Base-by-base conservation (phyloP, 2,113 vertebrate species). In the Mormyrus lacerda region DNA sequence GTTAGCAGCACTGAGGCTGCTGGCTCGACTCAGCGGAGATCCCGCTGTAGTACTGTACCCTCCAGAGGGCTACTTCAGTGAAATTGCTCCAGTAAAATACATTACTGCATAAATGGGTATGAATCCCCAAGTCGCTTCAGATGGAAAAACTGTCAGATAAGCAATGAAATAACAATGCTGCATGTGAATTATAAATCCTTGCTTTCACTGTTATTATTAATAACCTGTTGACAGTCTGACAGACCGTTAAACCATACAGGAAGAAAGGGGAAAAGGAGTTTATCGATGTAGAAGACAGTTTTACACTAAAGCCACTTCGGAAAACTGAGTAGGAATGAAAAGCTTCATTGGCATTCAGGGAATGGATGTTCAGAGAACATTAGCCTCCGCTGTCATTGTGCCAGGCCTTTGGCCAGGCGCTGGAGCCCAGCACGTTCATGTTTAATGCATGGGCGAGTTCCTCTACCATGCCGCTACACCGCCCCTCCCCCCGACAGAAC, bases 261-360 rank as follows among this genome's bases (percentile, higher is more conserved):
- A 79, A 42, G 35, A 79, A 79, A 79, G 73, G 73, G 35, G 8
- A 79, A 79, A 79, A 8, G 73, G 15, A 19, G 31, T 39, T 35
- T 79, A 79, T 79, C 73, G 73, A 79, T 19, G 73, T 79, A 79
- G 73, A 35, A 79, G 73, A 79, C 35, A 61, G 55, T 87, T 87
- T 61, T 61, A 87, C 48, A 65, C 55, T 24, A 45, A 65, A 55
- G 27, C 55, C 39, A 65, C 55, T 87, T 58, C 35, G 19, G 19
- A 11, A 15, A 87, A 61, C 51, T n/a, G 87, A 65, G 53, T 53
- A 73, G 69, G 27, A 51, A 82, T 39, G 69, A 89, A 89, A 42
- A 13, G 88, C 17, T 79, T 89, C 48, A 82, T 82, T 89, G 88
- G 73, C 88, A 82, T 82, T 79, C 88, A 42, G 88, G 88, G 88